Evolutionary conservation across 2,797 vertebrate genomes (phyloP), one percentile per base, ranked within the genome.

Genomic region (Manis pentadactyla): DNA sequence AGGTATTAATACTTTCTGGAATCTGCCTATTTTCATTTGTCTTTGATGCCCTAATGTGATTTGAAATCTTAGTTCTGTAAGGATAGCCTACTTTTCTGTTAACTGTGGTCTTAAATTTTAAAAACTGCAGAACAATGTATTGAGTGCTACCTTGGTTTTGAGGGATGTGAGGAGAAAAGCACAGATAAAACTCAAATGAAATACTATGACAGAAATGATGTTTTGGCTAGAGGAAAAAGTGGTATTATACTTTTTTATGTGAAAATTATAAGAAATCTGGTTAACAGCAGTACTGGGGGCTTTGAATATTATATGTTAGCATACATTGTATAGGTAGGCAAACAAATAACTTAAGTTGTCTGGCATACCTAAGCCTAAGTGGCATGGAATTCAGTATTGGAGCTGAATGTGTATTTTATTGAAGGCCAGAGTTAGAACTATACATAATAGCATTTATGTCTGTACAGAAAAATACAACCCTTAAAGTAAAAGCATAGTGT

Each of bases 31-130:
- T 94, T 25, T 63, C 61, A 68, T 57, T 96, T 90, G 51, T 95
- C 55, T 95, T 94, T 87, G 39, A 74, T 96, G 46, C 95, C 29
- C 46, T 92, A 63, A 74, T 84, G 27, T 84, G 34, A 90, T 77
- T 93, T 96, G 64, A 90, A 96, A 34, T 94, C 31, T 21, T 88
- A 27, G 3, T 94, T 95, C 31, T 91, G 1, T 95, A 84, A 86
- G n/a, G 46, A 90, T 34, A 64, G 5, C 23, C 12, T 27, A 75
- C 68, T 94, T 95, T 87, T 94, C 37, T 94, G 14, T 93, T 87
- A 57, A 74, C 64, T 75, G 3, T 95, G 23, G 31, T 95, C 55
- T 90, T 94, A 87, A 94, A 63, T 61, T 77, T 59, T 17, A 82
- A 84, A 74, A 78, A 53, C 19, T 7, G 46, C 13, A 91, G 63